phyloP scores from a whole-genome alignment of 2,797 vertebrate genomes.

The Smutsia gigantea region DNA sequence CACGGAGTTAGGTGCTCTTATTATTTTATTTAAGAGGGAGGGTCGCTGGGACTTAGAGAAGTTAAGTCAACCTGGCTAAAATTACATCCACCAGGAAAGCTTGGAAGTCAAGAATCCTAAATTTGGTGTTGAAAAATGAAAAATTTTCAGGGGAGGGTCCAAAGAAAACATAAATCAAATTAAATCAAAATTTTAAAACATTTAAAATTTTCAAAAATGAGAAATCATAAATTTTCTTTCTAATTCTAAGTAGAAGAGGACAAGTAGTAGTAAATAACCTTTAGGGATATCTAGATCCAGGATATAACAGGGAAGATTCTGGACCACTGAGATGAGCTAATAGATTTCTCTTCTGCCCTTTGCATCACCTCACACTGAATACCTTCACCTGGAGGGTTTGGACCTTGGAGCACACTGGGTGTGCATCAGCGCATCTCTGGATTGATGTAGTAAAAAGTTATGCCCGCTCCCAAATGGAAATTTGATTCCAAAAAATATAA shows the following conservation, averaged over 20 bases:
- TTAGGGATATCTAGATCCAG: not conserved
- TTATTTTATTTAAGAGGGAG: not conserved
- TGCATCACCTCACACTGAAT: not conserved
- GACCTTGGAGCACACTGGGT: constrained; percentile 44
- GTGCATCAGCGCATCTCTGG: constrained; percentile 75
- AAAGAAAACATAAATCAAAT: too few relatives aligned
- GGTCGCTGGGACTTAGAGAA: not conserved
- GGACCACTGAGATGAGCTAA: not conserved
- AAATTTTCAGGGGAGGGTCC: too few relatives aligned
- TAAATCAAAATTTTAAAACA: too few relatives aligned
- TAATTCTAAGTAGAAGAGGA: not conserved
- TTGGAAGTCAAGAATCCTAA: not conserved
- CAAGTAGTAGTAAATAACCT: not conserved
- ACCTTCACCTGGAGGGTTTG: not conserved
- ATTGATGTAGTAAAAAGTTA: constrained; percentile 78
- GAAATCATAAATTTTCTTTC: not conserved
- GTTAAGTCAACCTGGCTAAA: not conserved
- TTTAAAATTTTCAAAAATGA: too few relatives aligned
- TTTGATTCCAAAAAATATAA: constrained; percentile 75
- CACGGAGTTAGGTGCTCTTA: not conserved
- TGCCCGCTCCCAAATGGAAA: constrained; percentile 69
- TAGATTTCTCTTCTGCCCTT: not conserved
- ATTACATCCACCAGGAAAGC: not conserved
- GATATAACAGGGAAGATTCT: constrained; percentile 12
- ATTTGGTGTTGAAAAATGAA: not conserved